A percentile compares a stretch with the other conserved stretches of the same genome.
phyloP scores from a whole-genome alignment of 2,797 vertebrate genomes.

The Pangasius macronema region DNA sequence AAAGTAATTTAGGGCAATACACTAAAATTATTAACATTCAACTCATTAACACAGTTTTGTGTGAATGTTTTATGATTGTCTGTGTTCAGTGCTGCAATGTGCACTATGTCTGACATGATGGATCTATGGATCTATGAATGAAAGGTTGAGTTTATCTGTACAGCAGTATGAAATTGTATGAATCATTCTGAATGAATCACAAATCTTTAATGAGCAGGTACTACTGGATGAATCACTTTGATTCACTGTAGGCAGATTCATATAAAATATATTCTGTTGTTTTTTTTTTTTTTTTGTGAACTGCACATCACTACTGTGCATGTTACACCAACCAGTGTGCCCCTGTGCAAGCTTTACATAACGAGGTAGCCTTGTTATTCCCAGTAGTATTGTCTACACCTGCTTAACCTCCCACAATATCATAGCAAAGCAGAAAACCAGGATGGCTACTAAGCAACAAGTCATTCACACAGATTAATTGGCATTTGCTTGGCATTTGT shows the following conservation, averaged over 20 bases:
- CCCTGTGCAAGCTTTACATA: no score
- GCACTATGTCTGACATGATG: not conserved
- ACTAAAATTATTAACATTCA: not conserved
- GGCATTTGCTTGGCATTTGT: constrained; percentile 9
- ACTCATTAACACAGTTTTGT: not conserved
- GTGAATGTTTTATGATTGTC: not conserved
- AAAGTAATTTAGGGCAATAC: not conserved
- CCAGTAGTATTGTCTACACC: not conserved
- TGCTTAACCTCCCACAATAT: not conserved
- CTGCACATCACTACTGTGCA: not conserved
- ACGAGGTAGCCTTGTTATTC: not conserved
- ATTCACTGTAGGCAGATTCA: not conserved
- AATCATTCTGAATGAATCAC: not conserved
- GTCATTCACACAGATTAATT: not conserved
- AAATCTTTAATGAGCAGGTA: not conserved
- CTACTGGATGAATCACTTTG: not conserved
- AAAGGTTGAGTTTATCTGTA: not conserved
- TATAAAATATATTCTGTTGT: no score
- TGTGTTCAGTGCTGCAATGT: not conserved
- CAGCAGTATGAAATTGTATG: not conserved
- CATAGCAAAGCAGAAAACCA: not conserved
- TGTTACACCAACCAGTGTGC: not conserved
- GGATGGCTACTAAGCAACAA: not conserved
- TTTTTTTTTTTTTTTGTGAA: not conserved
- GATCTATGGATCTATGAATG: no score